Base-by-base conservation (phyloP, 2,797 vertebrate genomes). In the Chaetodon trifasciatus region DNA sequence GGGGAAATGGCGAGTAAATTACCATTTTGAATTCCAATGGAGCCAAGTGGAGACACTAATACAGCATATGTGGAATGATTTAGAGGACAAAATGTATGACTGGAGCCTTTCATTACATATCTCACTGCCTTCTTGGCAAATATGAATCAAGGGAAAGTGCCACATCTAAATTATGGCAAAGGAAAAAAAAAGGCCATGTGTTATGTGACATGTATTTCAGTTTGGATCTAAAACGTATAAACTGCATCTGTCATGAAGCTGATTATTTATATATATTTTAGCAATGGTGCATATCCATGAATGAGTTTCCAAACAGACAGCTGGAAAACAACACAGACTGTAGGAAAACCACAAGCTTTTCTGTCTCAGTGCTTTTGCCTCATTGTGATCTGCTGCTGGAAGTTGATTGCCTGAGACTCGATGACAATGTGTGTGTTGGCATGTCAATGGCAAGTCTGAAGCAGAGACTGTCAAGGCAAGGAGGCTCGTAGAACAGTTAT, bases 401-500 rank as follows among this genome's bases (percentile, higher is more conserved):
- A 83, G 58, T 23, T 32, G 70, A 75, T 72, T 65, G 74, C 79
- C 74, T 53, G 76, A 85, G 77, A 84, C 77, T 78, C 74, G 6
- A 32, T 77, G 57, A 64, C 56, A 37, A 74, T 61, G 74, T 83
- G 79, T 17, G 44, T 39, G 68, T 74, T 6, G 60, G 64, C 77
- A 28, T 81, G 78, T 82, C 47, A 28, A 71, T 82, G 80, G 71
- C 57, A 85, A 83, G 76, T 90, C 71, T 78, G 70, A 89, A 82
- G 79, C 78, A 88, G 80, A 89, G 74, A 84, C 87, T 67, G 78
- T 88, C 86, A 90, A 94, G 91, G 89, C 90, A 91, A 89, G 74
- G 70, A 91, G 89, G 88, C 85, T 89, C 78, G 81, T 52, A 85
- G 78, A 88, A 80, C 74, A 82, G 76, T 84, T 76, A 44, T 65